These are phyloP conservation scores for Tympanoctomys barrerae DNA, from an alignment of 2,797 vertebrate species.

Conservation along the genomic window DNA sequence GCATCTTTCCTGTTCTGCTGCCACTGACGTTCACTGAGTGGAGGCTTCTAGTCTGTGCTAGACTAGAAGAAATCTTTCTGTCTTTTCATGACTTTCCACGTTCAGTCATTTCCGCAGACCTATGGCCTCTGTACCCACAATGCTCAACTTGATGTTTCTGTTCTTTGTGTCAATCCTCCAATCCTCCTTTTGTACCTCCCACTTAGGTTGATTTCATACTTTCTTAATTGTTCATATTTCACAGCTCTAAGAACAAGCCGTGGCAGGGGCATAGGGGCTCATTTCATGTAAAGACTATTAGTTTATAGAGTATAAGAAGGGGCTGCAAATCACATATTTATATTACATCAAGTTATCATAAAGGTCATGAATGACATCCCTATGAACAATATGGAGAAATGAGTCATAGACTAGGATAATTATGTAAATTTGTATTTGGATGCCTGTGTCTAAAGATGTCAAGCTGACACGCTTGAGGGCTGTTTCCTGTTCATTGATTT, in stretches of 20 bases:
- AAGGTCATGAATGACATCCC: slow-evolving; percentile 61
- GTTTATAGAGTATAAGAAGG: slow-evolving; percentile 28
- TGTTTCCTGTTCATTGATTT: slow-evolving; percentile 74
- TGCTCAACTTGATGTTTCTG: not conserved
- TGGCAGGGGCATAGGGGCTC: not conserved
- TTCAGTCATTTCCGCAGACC: not conserved
- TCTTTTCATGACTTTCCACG: not conserved
- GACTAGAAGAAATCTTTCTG: not conserved
- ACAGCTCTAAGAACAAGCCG: not conserved
- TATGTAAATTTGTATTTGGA: slow-evolving; percentile 67
- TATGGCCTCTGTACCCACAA: not conserved
- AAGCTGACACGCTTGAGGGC: slow-evolving; percentile 51
- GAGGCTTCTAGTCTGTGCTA: not conserved
- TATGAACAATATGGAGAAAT: slow-evolving; percentile 53
- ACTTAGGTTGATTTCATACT: not conserved
- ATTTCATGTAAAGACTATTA: slow-evolving; percentile 6
- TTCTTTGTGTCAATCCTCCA: not conserved
- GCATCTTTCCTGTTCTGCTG: not conserved
- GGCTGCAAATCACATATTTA: slow-evolving; percentile 42
- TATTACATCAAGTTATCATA: slow-evolving; percentile 48
- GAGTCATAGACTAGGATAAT: slow-evolving; percentile 60
- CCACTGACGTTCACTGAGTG: too few relatives aligned
- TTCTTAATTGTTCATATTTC: not conserved
- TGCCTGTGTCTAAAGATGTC: slow-evolving; percentile 59
- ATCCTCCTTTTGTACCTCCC: not conserved